Evolutionary conservation across 2,888 invertebrate species (phyloP), one percentile per base, ranked within the genome.

Genomic region (Acrocyrtus sp.): DNA sequence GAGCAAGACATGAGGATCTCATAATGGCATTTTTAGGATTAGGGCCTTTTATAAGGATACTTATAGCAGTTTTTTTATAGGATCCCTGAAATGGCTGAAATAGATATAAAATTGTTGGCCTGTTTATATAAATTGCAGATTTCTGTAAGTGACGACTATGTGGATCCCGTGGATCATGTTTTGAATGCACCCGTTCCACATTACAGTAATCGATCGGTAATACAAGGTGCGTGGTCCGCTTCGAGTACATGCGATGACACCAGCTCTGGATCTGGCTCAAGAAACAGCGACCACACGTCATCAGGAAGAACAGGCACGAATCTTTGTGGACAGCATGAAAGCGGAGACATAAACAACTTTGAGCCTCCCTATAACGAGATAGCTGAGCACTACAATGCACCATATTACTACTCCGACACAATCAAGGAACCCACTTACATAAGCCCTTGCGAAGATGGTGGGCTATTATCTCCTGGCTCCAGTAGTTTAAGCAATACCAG

Each of bases 81-180:
- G n/a, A n/a, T n/a, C n/a, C n/a, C n/a, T n/a, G n/a, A n/a, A n/a
- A n/a, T n/a, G n/a, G n/a, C n/a, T n/a, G n/a, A n/a, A 29, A 41
- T 57, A 21, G 6, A 41, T 22, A 21, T 21, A 17, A 57, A 57
- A 19, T 21, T 45, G 4, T 45, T 12, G 12, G 6, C 34, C 12
- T 34, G 34, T 34, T 34, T 27, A 15, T 24, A 12, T 56, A 26
- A 21, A 57, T 88, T 90, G 2, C 88, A 94, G 93, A 90, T 93
- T 83, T 91, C 92, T 78, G 87, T 94, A 82, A 93, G 93, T 85
- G 93, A 94, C 83, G 93, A 94, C 85, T 94, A 94, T 86, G 92
- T 92, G 85, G 88, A 93, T 82, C 94, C 94, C 58, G 91, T 93
- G 81, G 94, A 94, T 85, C 73, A 79, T 34, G 48, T 78, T 60